Base-by-base conservation (phyloP, 30 jellyfish, hydroid and myxozoan genomes). In the Haliclystus octoradiatus region DNA sequence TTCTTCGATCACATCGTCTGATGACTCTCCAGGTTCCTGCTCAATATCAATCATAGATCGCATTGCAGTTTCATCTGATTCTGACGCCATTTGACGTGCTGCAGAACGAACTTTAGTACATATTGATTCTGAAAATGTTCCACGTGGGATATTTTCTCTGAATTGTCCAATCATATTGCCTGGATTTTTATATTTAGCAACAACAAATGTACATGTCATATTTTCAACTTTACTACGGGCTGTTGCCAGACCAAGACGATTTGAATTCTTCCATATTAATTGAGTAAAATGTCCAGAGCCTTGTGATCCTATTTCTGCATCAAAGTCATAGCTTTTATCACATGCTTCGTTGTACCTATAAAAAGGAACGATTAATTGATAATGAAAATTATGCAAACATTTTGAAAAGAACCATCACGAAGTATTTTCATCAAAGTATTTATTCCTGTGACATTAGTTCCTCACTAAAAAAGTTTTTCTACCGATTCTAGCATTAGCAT, bases 221-320 rank as follows among this genome's bases (percentile, higher is more conserved):
- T 81, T 84, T 14, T 77, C 72, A 31, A 60, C 60, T 65, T 70
- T 52, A 19, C 85, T 52, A 30, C 85, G 71, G 23, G 85, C 92
- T 75, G 71, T 75, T 31, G 90, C 95, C 30, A 84, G 70, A 5
- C 95, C 95, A 14, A 84, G 82, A 52, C 75, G 80, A 0, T 3
- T 27, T 1, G 87, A 34, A 28, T 63, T 62, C 1, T 70, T 71
- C 95, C 95, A 84, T 13, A 84, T 83, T 27, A 84, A 72, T 68
- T 84, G 95, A 0, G 95, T 84, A 33, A 84, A 84, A 52, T 84
- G 95, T 34, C 66, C 77, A 0, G 92, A 67, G 2, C 90, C 85
- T 2, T n/a, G 25, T 62, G 50, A 60, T 4, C 26, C 27, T 29
- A 33, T 40, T 13, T 52, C 33, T 7, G 5, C 27, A 13, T 71